Evolutionary conservation across 2,888 invertebrate genomes (phyloP), one percentile per base, ranked within the genome.

Genomic region (Apamea anceps): DNA sequence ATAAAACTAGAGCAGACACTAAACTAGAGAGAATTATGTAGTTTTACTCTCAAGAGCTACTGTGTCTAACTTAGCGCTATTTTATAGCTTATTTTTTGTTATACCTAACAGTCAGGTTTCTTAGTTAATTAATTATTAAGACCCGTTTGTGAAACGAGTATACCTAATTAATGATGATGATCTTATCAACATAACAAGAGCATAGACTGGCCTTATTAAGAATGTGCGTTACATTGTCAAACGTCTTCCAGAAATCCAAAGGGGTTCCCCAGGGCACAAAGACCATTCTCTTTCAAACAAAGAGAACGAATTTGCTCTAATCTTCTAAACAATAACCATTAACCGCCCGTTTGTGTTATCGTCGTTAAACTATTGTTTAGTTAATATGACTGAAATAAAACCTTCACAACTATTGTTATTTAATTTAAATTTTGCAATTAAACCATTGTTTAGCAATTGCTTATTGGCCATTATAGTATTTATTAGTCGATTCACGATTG

Each of bases 241-340:
- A 82, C 2, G 80, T 51, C 28, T 82, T 65, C 37, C 18, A 54
- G 25, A 70, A 63, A 80, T 66, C 65, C 2, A 18, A 21, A 63
- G 80, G 80, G 73, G n/a, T 85, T 85, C 85, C 80, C 85, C 70
- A 80, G 73, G 85, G 82, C 12, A 82, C 65, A 79, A 60, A 51
- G 60, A 2, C 25, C 45, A 42, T 73, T 79, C 1, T 70, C 28
- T 72, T 70, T 60, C 1, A 63, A 72, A 79, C 63, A 72, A 72
- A 57, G 67, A 66, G 12, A 67, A 21, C 6, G 5, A 48, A 57
- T 72, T 18, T 57, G 21, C 28, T 84, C 28, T 57, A 42, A 72
- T 78, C 67, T 32, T 81, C 7, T 68, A 32, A 78, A 68, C 72
- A 63, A 54, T 77, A 62, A 71, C 18, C 7, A 54, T 60, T 45